phyloP scores from a whole-genome alignment of 2,888 invertebrate genomes.

The Fragum whitleyi region DNA sequence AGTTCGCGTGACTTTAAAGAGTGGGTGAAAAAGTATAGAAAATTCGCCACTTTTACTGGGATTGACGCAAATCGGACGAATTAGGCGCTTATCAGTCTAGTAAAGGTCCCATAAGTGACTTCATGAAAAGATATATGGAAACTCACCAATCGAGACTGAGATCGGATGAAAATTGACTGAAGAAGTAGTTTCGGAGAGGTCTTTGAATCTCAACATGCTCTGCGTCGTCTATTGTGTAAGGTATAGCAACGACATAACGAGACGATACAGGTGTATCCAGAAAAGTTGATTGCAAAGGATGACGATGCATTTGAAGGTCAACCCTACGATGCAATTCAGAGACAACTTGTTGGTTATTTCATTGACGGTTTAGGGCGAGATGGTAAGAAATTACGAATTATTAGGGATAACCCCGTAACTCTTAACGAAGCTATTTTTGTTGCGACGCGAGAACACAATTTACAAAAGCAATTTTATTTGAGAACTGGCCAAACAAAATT shows the following conservation, averaged over 20 bases:
- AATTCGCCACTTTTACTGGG: slow-evolving; percentile 30
- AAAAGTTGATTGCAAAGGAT: slow-evolving; percentile 24
- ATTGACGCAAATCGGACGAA: neutral
- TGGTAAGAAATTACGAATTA: slow-evolving; percentile 37
- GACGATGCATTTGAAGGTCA: slow-evolving; percentile 42
- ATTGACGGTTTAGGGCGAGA: slow-evolving; percentile 29
- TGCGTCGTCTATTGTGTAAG: slow-evolving; percentile 31
- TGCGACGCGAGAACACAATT: slow-evolving; percentile 36
- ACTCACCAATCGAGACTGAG: slow-evolving; percentile 2
- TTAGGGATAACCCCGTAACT: slow-evolving; percentile 35
- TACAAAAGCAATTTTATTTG: slow-evolving; percentile 37
- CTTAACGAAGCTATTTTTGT: slow-evolving; percentile 27
- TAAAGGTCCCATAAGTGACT: slow-evolving; percentile 39
- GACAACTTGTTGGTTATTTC: slow-evolving; percentile 34
- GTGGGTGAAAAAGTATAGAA: slow-evolving; percentile 39
- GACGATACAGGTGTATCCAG: slow-evolving; percentile 32
- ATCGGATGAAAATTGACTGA: slow-evolving; percentile 23
- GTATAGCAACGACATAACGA: slow-evolving; percentile 32
- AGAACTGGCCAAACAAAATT: slow-evolving; percentile 22
- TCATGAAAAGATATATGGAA: slow-evolving; percentile 36
- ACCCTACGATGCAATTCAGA: slow-evolving; percentile 6
- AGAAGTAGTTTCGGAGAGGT: slow-evolving; percentile 40
- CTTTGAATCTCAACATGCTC: slow-evolving; percentile 44
- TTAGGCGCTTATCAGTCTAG: slow-evolving; percentile 37
- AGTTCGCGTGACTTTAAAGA: slow-evolving; percentile 31